Conservation (phyloP, 2,888 invertebrate species). For the Eurois occulta region DNA sequence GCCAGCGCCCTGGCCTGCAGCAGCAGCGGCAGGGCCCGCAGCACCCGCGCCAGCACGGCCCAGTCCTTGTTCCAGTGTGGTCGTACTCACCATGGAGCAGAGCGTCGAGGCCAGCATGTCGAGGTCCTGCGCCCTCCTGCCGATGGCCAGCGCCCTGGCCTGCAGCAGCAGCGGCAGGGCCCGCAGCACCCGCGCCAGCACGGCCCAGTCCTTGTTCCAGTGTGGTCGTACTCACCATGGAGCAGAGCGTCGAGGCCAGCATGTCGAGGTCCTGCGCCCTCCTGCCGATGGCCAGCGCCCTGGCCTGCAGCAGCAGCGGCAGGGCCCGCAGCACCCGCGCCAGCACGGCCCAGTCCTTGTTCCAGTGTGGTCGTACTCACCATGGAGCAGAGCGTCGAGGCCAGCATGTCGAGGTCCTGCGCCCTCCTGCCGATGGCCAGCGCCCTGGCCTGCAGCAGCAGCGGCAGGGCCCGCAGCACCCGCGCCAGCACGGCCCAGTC, state of each 20-base stretch:
- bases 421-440: constrained; percentile 94
- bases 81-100: too few relatives aligned
- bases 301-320: constrained; percentile 96
- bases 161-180: constrained; percentile 94
- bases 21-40: constrained; percentile 95
- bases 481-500: constrained; percentile 94
- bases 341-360: constrained; percentile 94
- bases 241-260: constrained; percentile 94
- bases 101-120: constrained; percentile 92
- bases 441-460: constrained; percentile 96
- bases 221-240: constrained; percentile 90
- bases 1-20: constrained; percentile 97
- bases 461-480: constrained; percentile 95
- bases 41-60: constrained; percentile 94
- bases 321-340: constrained; percentile 94
- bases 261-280: constrained; percentile 94
- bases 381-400: constrained; percentile 94
- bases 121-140: constrained; percentile 93
- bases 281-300: constrained; percentile 94
- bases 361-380: constrained; percentile 75
- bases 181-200: constrained; percentile 94
- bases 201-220: constrained; percentile 92
- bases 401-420: constrained; percentile 94
- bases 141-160: not conserved
- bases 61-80: constrained; percentile 92